Evolutionary conservation across 2,888 invertebrate genomes (phyloP), one percentile per base, ranked within the genome.

Genomic region (Brachynemurus nebulosus): DNA sequence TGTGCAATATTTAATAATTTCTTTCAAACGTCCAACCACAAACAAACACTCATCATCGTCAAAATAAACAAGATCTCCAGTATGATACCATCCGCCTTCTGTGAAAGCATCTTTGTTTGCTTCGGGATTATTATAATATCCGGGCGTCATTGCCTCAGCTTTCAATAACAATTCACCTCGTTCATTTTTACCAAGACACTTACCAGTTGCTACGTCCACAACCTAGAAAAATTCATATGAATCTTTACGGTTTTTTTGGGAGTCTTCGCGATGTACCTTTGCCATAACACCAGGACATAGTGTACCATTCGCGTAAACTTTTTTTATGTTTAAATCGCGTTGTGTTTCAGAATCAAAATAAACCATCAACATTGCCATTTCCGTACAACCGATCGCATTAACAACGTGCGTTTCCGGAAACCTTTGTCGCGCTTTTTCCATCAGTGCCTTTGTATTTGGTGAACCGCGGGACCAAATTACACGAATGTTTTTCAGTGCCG

Each of bases 1-100:
- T 3, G 11, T 12, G n/a, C n/a, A 18, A 37, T 37, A 37, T 19
- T 19, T 37, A 2, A 37, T 20, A 1, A 37, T 1, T 9, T 37
- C 37, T 19, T 37, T 37, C 18, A 37, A 37, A 12, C 37, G 17
- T 17, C 37, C 37, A 8, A 19, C 11, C 11, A 37, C 20, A 16
- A 17, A 37, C 12, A 37, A 37, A 19, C 37, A 37, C 9, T 37
- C 8, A 20, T 37, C 37, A 37, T 37, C 19, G 12, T 37, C 37
- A 19, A 37, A 37, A 7, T 37, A 17, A 2, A 18, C 20, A 7
- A 37, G 12, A 19, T 37, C 37, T 2, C 37, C 37, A 20, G 37
- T 37, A 19, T 12, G 12, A 19, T 19, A 37, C 37, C 37, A 37
- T 2, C 37, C 37, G 12, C 20, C 37, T 2, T 36, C 36, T 3